These are phyloP conservation scores for Sternarchorhynchus goeldii DNA, from an alignment of 2,797 vertebrate genomes.

Conservation along the genomic window DNA sequence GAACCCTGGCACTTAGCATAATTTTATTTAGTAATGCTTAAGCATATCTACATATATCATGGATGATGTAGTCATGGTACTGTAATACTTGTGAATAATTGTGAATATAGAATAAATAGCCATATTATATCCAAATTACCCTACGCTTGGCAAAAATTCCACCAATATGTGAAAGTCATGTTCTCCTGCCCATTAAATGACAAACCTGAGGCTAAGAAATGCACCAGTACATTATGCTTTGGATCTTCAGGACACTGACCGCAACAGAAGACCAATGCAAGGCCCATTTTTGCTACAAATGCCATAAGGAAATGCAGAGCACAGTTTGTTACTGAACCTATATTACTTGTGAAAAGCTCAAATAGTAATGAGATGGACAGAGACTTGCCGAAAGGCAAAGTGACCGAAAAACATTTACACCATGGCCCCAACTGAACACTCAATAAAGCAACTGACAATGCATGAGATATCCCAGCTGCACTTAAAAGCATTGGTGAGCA, in stretches of 20 bases:
- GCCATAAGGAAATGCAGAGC: slow-evolving; percentile 3
- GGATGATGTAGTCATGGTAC: too few relatives aligned
- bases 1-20: too few relatives aligned
- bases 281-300: slow-evolving; percentile 19
- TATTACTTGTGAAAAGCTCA: slow-evolving; percentile 12
- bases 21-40: too few relatives aligned
- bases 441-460: too few relatives aligned
- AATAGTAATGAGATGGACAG: slow-evolving; percentile 28
- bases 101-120: too few relatives aligned
- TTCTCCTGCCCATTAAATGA: not conserved
- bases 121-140: not conserved
- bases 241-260: slow-evolving; percentile 13
- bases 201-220: not conserved
- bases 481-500: too few relatives aligned
- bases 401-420: too few relatives aligned
- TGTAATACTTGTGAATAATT: too few relatives aligned
- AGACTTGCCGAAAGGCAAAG: not conserved
- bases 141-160: not conserved
- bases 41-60: too few relatives aligned
- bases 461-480: too few relatives aligned
- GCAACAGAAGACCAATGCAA: not conserved
- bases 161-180: slow-evolving; percentile 18
- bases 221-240: slow-evolving; percentile 24
- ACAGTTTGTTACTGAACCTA: slow-evolving; percentile 35
- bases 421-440: too few relatives aligned